phyloP scores from a whole-genome alignment of 2,113 vertebrate species.

The Sinocyclocheilus rhinocerous region DNA sequence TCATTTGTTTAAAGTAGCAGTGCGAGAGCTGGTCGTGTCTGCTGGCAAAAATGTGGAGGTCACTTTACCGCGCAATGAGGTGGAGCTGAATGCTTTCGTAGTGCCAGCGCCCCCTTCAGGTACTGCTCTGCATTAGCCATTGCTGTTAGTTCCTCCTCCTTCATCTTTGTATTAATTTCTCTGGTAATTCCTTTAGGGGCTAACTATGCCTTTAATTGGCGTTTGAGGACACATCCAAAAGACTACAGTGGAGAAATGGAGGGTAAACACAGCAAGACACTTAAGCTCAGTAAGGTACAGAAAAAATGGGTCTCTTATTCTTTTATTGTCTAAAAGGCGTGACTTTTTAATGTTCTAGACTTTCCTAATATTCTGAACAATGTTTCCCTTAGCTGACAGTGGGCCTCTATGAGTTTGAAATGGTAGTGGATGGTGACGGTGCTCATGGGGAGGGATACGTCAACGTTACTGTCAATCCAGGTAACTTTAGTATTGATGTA shows the following conservation, averaged over 20 bases:
- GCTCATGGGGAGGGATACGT: conserved; percentile 89
- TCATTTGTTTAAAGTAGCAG: conserved; percentile 26
- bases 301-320: not conserved
- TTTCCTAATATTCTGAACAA: conserved; percentile 1
- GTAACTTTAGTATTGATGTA: conserved; percentile 65
- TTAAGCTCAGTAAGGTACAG: conserved; percentile 90
- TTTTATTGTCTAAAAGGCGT: not conserved
- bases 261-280: conserved; percentile 82
- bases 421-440: conserved; percentile 83
- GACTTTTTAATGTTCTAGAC: conserved; percentile 12
- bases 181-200: conserved; percentile 73
- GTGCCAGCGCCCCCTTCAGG: conserved; percentile 81
- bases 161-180: not conserved
- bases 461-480: conserved; percentile 95
- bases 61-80: conserved; percentile 87
- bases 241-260: conserved; percentile 95
- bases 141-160: not conserved
- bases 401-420: conserved; percentile 95
- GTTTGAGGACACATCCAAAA: conserved; percentile 89
- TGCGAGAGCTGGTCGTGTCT: conserved; percentile 91
- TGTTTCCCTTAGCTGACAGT: conserved; percentile 84
- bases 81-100: conserved; percentile 91
- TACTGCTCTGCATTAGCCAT: conserved; percentile 63
- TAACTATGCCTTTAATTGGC: conserved; percentile 89
- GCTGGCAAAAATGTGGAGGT: conserved; percentile 91